Base-by-base conservation (phyloP, 2,888 invertebrate genomes). In the Pristionchus exspectatus region DNA sequence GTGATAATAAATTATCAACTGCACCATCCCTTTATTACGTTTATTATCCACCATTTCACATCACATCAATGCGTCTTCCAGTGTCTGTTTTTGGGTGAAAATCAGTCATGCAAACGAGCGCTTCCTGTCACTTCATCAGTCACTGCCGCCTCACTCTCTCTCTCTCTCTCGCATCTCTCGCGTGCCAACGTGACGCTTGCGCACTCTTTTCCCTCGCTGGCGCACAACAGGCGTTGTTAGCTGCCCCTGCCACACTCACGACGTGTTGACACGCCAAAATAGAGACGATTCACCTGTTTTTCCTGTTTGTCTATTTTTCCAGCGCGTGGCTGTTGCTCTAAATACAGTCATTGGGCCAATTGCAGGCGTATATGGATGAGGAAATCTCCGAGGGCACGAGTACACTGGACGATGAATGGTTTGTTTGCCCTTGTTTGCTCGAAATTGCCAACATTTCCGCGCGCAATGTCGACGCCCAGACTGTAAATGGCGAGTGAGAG, bases 321-420 rank as follows among this genome's bases (percentile, higher is more conserved):
- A 21, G 54, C 44, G 38, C 38, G 38, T 12, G 30, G 18, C 63
- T 85, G 38, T 33, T 63, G 33, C 85, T 12, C 16, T 1, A 24
- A 2, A 30, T 33, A n/a, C 7, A 66, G 33, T 63, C 44, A 18
- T 81, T 50, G 24, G 9, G 27, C 50, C 0, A 14, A 27, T 54
- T 81, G 14, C 63, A 87, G 74, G 72, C n/a, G 54, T 74, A 16
- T 44, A 88, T 88, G 87, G 87, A 88, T 54, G 87, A 88, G 38
- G 87, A 88, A 66, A 59, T 74, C 21, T 74, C 74, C 16, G 87
- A 88, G 74, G 72, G 90, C 33, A 90, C 88, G 44, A 92, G 91
- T 44, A 91, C 92, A 10, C 77, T 92, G 21, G 91, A 91, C 86
- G 91, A 91, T 81, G 90, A 90, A 63, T 92, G 91, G 91, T 91